Evolutionary conservation across 92 coral and sea anemone genomes (phyloP), one percentile per base, ranked within the genome.

Genomic region (Parazoanthus darwini): DNA sequence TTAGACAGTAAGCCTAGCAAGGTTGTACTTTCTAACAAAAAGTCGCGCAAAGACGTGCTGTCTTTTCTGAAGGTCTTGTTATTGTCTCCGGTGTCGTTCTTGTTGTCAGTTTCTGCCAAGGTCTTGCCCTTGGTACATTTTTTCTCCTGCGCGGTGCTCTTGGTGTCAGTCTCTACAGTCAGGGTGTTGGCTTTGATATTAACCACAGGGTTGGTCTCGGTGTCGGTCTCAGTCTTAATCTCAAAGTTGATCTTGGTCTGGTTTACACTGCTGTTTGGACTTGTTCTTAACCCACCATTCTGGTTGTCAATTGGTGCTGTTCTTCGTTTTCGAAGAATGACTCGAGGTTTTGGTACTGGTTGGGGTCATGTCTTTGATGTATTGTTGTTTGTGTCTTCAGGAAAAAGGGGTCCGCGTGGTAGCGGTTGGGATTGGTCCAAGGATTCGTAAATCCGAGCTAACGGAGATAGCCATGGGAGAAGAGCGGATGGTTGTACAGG

Each of bases 361-460:
- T 25, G 39, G 15, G 78, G 20, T 54, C 59, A 54, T 35, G 0
- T 1, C 78, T 26, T 7, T 36, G 10, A 76, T 39, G 46, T 76
- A 22, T 44, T 74, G 25, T 11, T 38, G 18, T 37, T 42, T 39
- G 50, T 35, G 23, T 42, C 70, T 79, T 4, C 65, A 81, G 85
- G 74, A 35, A 29, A 81, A 81, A 63, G 46, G 74, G n/a, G 56
- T 81, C 23, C 85, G 85, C 16, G 74, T 81, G 15, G 85, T 81
- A 18, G 85, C 85, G 18, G 74, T 81, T 8, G 85, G 85, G 59
- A 81, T 81, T 25, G 85, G 85, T 63, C 74, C 85, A 20, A 58
- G 8, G 3, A 81, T 81, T 6, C 9, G 29, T 37, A 63, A 58
- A 63, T 18, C 74, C 9, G 85, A 81, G 85, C 74, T 81, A 35